phyloP scores from a whole-genome alignment of 2,113 vertebrate species.

The Callaeas wilsoni region DNA sequence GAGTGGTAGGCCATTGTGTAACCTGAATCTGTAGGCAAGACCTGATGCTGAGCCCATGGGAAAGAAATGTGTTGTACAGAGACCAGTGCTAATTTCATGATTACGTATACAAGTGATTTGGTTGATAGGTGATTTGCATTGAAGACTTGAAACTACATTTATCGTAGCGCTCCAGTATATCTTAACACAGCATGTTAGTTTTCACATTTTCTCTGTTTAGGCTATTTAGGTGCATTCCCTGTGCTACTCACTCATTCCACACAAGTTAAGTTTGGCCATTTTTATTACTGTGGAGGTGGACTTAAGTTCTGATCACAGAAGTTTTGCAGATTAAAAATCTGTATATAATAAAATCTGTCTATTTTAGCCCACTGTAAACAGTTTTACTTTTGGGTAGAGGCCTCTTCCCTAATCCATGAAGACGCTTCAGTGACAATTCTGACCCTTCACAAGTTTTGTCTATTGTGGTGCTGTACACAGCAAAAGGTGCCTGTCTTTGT shows the following conservation, averaged over 20 bases:
- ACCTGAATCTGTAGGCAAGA: not conserved
- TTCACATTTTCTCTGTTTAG: not conserved
- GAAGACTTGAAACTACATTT: not conserved
- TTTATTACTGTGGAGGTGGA: not conserved
- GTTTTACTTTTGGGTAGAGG: not conserved
- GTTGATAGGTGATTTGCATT: not conserved
- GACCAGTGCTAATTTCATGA: not conserved
- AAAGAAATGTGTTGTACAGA: not conserved
- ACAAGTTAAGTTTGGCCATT: not conserved
- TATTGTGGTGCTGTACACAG: not conserved
- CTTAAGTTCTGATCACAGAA: not conserved
- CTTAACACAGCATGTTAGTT: not conserved
- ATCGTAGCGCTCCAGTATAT: not conserved
- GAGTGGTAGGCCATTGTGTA: not conserved
- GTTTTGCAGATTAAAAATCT: not conserved
- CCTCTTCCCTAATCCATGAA: not conserved
- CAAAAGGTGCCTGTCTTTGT: not conserved
- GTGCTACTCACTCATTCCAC: not conserved
- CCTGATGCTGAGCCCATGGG: not conserved
- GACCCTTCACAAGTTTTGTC: not conserved
- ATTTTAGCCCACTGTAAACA: not conserved
- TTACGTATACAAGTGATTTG: not conserved
- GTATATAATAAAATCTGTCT: not conserved
- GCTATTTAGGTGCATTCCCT: not conserved
- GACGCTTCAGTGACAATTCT: not conserved